phyloP scores from a whole-genome alignment of 2,888 invertebrate species.

The Glyphotaelius pellucidus region DNA sequence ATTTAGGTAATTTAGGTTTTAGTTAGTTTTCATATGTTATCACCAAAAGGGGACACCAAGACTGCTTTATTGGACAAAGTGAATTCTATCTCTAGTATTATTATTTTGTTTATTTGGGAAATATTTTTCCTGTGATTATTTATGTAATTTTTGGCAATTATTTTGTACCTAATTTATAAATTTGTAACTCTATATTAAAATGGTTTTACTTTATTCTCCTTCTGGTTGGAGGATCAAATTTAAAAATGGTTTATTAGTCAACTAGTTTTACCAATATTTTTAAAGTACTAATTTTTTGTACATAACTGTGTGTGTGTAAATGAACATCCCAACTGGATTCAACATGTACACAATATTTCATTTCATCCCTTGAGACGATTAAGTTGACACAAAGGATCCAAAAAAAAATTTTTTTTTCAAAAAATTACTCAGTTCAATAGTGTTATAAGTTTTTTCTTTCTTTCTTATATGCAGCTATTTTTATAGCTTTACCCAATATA shows the following conservation, averaged over 20 bases:
- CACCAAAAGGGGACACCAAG: slow-evolving; percentile 26
- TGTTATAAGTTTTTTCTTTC: neutral
- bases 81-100: slow-evolving; percentile 10
- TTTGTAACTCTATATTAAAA: neutral
- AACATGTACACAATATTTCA: neutral
- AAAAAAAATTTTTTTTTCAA: neutral
- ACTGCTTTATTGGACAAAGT: slow-evolving; percentile 23
- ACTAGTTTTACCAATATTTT: neutral
- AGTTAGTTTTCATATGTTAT: neutral
- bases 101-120: neutral
- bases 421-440: neutral
- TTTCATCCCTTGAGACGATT: neutral
- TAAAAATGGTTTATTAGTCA: neutral
- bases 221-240: neutral
- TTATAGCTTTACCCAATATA: neutral
- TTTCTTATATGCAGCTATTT: slow-evolving; percentile 2
- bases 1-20: slow-evolving; percentile 6
- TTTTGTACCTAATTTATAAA: neutral
- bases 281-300: neutral
- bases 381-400: too few species aligned
- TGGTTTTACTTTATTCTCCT: neutral
- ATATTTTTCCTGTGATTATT: neutral
- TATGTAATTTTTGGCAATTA: neutral
- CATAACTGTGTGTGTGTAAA: neutral
- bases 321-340: neutral